Evolutionary conservation across 2,113 vertebrate species (phyloP), one percentile per base, ranked within the genome.

Genomic region (Aptenodytes forsteri): DNA sequence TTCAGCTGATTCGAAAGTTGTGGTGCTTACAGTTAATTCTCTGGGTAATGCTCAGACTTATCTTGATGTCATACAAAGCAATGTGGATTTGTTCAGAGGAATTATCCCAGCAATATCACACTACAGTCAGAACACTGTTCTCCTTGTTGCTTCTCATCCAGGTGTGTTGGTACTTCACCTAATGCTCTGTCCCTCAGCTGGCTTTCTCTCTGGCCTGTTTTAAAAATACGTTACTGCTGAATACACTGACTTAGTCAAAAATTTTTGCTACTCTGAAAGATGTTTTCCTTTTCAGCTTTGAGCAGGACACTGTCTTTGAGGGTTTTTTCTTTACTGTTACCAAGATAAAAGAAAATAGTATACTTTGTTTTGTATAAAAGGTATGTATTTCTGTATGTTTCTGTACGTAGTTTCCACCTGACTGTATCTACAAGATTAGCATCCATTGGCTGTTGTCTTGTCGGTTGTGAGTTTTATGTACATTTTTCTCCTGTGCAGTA

Each of bases 131-230:
- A 95, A 97, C 2, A 91, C 98, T 8, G 95, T 99, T 72, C 93
- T 99, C 83, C 97, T 99, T 6, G 98, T 99, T 22, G 99, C 99
- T 26, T 99, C 99, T 76, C 99, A 99, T 46, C 99, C 99, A 96
- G 98, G 98, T 99, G 95, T 26, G 73, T n/a, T 79, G 59, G 19
- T 67, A 10, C 21, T 83, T 77, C 3, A 16, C 26, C n/a, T 44
- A 3, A 67, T 19, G 32, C 81, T 79, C 52, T 82, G 10, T 36
- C 58, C 25, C 49, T 89, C 71, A 26, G 7, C 49, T 71, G 70
- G n/a, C 56, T 91, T 78, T 52, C 49, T 65, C n/a, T 75, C n/a
- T 84, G 54, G 22, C 67, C 29, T 62, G 4, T 80, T 80, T 56
- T 50, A 83, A 89, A 92, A 94, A 32, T 54, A 19, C 2, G 0